Base-by-base conservation (phyloP, 2,797 vertebrate species). In the Mormyrops boulengeri region DNA sequence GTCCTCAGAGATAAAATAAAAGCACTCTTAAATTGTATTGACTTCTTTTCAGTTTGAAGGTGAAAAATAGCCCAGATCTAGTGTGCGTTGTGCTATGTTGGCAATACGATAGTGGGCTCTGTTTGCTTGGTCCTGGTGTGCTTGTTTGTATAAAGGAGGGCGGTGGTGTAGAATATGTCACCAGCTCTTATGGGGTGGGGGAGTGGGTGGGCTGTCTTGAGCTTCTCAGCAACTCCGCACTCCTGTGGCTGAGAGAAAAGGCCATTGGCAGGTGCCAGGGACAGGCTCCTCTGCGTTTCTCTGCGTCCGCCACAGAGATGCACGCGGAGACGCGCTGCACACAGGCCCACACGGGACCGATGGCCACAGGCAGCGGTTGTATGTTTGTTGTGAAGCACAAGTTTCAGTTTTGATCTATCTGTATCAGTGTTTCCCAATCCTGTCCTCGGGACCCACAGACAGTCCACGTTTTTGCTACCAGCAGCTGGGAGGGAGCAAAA, bases 141-240 rank as follows among this genome's bases (percentile, higher is more conserved):
- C 52, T 66, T 89, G 57, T 91, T 87, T 93, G 87, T 62, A 82
- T 89, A 17, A 52, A n/a, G 87, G 41, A 62, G 88, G 62, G 89
- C 44, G 88, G 85, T 55, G 49, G 9, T 26, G 41, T 49, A 50
- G 82, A 50, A 26, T 2, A 85, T 49, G n/a, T 26, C n/a, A 8
- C 73, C 38, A 14, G 44, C 8, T 84, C n/a, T 49, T n/a, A 84
- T 17, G 80, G 80, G 82, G 82, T 44, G 44, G 47, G 1, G 17
- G 82, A 22, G 19, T 47, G 82, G 47, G 47, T 9, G 41, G 8
- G 47, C 9, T 22, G 47, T 85, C 19, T 26, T 30, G 17, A 47
- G 47, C 19, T 85, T 50, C 19, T 26, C 22, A 1, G 82, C 7
- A 50, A 49, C 8, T 22, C 53, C 89, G 49, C 22, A 66, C 89